phyloP scores from a whole-genome alignment of 2,888 invertebrate genomes.

The Fragum sueziense region DNA sequence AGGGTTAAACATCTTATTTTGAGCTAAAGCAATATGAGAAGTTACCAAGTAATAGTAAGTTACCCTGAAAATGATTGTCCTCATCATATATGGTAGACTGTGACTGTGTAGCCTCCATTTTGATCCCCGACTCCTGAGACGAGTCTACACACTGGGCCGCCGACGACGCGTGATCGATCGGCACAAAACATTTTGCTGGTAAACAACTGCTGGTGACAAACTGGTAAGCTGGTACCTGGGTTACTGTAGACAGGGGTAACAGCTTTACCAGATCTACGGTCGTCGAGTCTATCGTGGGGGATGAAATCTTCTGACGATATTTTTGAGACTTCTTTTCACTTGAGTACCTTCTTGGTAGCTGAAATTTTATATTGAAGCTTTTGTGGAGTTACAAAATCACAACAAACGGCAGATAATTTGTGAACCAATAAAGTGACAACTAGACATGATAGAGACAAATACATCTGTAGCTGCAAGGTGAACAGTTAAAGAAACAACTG shows the following conservation, averaged over 20 bases:
- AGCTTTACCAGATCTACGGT: slow-evolving; percentile 57
- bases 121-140: slow-evolving; percentile 55
- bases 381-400: no score
- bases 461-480: no score
- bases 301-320: slow-evolving; percentile 68
- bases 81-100: slow-evolving; percentile 43
- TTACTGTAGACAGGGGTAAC: slow-evolving; percentile 16
- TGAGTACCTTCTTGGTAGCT: background rate
- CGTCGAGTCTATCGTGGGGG: slow-evolving; percentile 74
- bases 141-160: background rate
- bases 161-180: slow-evolving; percentile 46
- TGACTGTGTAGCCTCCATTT: slow-evolving; percentile 34
- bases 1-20: no score
- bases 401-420: no score
- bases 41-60: background rate
- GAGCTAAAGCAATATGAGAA: no score
- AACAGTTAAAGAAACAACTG: no score
- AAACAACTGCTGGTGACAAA: slow-evolving; percentile 9
- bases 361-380: no score
- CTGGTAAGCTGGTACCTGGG: background rate
- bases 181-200: slow-evolving; percentile 44
- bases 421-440: no score
- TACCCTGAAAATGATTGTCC: slow-evolving; percentile 47
- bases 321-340: background rate
- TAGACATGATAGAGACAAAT: no score